Conservation (phyloP, 2,113 vertebrate genomes). For the Datnioides undecimradiatus region DNA sequence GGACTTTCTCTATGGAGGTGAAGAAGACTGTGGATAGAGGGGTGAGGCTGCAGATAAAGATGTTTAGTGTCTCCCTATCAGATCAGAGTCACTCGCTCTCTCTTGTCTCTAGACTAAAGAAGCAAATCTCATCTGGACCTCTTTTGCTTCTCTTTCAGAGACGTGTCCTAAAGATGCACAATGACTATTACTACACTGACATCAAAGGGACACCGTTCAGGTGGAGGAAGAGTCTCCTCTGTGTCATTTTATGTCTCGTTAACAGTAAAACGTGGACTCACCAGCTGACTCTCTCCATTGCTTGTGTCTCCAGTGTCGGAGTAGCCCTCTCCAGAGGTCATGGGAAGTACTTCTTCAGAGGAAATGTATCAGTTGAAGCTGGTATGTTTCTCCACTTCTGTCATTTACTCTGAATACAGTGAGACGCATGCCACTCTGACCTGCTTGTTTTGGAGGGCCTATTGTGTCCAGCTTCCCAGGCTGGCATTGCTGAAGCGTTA, state of each 20-base stretch:
- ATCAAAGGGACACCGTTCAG: constrained; percentile 99
- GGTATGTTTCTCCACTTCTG: constrained; percentile 80
- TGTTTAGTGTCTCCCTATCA: constrained; percentile 7
- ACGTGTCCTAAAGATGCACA: constrained; percentile 97
- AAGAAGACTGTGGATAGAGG: constrained; percentile 98
- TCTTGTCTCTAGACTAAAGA: constrained; percentile 4
- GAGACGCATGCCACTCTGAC: constrained; percentile 25
- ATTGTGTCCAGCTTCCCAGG: constrained; percentile 38
- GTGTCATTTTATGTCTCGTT: constrained; percentile 7
- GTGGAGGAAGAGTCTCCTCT: constrained; percentile 76
- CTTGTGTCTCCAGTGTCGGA: constrained; percentile 89
- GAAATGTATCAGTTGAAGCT: constrained; percentile 95
- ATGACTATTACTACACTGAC: constrained; percentile 99
- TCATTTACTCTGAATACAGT: not conserved
- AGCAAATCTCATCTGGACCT: constrained; percentile 13
- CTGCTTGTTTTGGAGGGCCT: constrained; percentile 29
- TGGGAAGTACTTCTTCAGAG: constrained; percentile 97
- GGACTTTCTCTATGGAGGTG: constrained; percentile 98
- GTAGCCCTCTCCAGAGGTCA: constrained; percentile 97
- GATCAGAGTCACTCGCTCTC: constrained; percentile 3
- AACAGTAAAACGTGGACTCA: not conserved
- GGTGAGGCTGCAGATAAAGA: constrained; percentile 83
- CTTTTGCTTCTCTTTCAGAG: constrained; percentile 84
- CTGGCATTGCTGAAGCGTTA: constrained; percentile 72
- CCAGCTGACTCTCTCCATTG: constrained; percentile 21